Conservation (phyloP, 2,113 vertebrate genomes). For the Pluvianellus socialis region DNA sequence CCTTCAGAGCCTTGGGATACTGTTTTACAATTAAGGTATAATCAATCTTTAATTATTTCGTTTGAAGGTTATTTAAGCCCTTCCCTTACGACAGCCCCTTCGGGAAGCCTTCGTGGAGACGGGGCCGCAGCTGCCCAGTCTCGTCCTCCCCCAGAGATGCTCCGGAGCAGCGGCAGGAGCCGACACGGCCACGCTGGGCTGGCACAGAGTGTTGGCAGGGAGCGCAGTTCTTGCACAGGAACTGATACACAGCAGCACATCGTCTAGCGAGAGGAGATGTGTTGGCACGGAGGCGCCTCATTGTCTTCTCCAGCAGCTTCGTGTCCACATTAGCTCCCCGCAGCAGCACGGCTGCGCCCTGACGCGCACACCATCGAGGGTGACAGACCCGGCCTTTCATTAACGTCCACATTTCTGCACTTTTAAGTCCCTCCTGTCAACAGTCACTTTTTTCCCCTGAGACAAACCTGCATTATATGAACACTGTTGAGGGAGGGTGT, state of each 20-base stretch:
- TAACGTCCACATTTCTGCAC: background rate
- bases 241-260: background rate
- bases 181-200: background rate
- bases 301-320: background rate
- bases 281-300: background rate
- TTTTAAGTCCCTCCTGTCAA: background rate
- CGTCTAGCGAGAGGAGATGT: accelerated
- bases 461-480: background rate
- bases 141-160: too few species aligned
- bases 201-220: background rate
- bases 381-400: background rate
- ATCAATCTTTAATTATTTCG: conserved; percentile 60
- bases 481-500: background rate
- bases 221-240: accelerated
- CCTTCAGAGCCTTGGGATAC: conserved; percentile 49
- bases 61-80: conserved; percentile 65
- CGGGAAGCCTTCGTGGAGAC: conserved; percentile 12
- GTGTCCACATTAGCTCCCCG: background rate
- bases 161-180: background rate
- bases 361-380: background rate
- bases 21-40: conserved; percentile 41
- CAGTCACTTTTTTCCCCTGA: background rate
- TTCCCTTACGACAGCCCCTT: conserved; percentile 55
- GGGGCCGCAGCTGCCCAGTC: background rate
- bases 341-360: background rate